These are phyloP conservation scores for Unio delphinus DNA, from an alignment of 2,888 invertebrate species.

Conservation along the genomic window DNA sequence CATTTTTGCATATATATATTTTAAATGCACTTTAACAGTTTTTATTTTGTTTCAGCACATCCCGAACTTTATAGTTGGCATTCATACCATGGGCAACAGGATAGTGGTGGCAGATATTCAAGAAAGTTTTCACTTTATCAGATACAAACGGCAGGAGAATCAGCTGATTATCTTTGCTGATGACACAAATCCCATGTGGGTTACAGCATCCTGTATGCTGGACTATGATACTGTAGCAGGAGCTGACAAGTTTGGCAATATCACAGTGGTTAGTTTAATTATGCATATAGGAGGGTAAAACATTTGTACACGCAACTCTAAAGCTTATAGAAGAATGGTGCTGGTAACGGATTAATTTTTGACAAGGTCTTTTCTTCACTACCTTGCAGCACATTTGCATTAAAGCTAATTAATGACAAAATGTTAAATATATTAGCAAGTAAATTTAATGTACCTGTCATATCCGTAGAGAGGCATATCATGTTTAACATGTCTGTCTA, in stretches of 20 bases:
- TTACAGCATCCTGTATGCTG: conserved; percentile 90
- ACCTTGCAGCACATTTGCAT: no score
- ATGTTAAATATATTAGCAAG: no score
- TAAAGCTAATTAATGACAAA: no score
- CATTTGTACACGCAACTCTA: no score
- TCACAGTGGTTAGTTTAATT: conserved; percentile 82
- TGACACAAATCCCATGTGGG: conserved; percentile 97
- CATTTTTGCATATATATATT: background rate
- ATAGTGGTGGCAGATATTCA: conserved; percentile 93
- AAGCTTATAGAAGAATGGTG: no score
- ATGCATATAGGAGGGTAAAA: no score
- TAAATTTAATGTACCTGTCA: no score
- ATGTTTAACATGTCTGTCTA: no score
- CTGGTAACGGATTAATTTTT: no score
- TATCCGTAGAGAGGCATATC: no score
- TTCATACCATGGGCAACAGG: conserved; percentile 94
- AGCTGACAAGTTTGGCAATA: conserved; percentile 98
- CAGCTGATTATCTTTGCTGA: conserved; percentile 98
- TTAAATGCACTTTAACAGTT: background rate
- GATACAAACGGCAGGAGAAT: conserved; percentile 95
- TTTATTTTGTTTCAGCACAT: conserved; percentile 80
- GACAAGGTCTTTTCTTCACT: no score
- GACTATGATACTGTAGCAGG: conserved; percentile 97
- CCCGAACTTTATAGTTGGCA: conserved; percentile 93
- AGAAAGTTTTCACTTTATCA: conserved; percentile 95